Conservation (phyloP, 2,888 invertebrate genomes). For the Drosophila robusta region DNA sequence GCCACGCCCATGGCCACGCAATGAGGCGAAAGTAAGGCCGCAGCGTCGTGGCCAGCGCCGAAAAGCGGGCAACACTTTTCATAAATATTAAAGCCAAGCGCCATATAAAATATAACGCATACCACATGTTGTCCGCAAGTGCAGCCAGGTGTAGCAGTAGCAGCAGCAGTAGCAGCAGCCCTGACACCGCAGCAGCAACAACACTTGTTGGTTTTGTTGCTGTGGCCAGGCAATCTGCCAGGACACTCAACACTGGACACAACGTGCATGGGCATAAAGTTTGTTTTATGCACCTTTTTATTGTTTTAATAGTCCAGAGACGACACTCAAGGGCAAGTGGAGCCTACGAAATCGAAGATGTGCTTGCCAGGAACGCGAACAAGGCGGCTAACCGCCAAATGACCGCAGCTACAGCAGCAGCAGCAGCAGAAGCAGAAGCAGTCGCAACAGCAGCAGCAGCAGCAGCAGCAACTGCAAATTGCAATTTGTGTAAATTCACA, state of each 20-base stretch:
- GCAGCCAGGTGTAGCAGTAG: slow-evolving; percentile 53
- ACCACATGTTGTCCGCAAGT: slow-evolving; percentile 66
- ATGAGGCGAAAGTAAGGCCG: slow-evolving; percentile 47
- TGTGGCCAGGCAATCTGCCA: slow-evolving; percentile 53
- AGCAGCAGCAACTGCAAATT: slow-evolving; percentile 57
- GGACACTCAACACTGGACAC: slow-evolving; percentile 17
- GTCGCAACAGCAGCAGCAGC: slow-evolving; percentile 5
- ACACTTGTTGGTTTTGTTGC: slow-evolving; percentile 49
- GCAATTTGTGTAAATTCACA: slow-evolving; percentile 74
- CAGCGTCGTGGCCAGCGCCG: slow-evolving; percentile 38
- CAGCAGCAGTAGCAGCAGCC: slow-evolving; percentile 19
- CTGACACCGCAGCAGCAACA: slow-evolving; percentile 35
- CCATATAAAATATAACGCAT: slow-evolving; percentile 67
- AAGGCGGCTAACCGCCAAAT: slow-evolving; percentile 75
- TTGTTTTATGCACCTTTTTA: slow-evolving; percentile 69
- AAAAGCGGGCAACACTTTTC: slow-evolving; percentile 59
- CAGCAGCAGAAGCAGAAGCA: slow-evolving; percentile 20
- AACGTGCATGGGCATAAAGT: slow-evolving; percentile 50
- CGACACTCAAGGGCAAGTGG: slow-evolving; percentile 47
- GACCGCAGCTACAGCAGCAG: slow-evolving; percentile 62
- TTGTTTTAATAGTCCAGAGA: slow-evolving; percentile 67
- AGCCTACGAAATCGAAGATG: slow-evolving; percentile 70
- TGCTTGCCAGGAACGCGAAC: slow-evolving; percentile 58
- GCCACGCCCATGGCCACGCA: slow-evolving; percentile 54
- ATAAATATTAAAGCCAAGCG: slow-evolving; percentile 65